Base-by-base conservation (phyloP, 1,140 invertebrate species). In the Drosophila funebris region DNA sequence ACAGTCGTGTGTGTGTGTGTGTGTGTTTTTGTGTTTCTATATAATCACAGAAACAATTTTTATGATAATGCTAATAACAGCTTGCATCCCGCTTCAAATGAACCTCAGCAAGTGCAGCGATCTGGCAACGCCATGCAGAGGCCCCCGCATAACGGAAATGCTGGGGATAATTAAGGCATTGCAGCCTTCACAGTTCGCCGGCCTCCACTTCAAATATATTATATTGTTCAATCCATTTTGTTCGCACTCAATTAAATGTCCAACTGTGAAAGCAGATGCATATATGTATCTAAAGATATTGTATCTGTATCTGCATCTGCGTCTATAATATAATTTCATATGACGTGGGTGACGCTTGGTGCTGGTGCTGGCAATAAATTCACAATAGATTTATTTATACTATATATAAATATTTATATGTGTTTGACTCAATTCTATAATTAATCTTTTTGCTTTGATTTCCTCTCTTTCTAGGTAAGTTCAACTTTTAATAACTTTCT, bases 221-320 rank as follows among this genome's bases (percentile, higher is more conserved):
- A 36, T 74, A 58, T 74, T 48, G 43, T 46, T 44, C 36, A 67
- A 62, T 66, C 2, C 54, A 66, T 58, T 73, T 72, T 54, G 72
- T 64, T 81, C 73, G 69, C 81, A 84, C 81, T 74, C 67, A 80
- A 84, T 84, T 84, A 80, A 77, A 68, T 84, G 73, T 76, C 53
- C 63, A 68, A 61, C 61, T 64, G 48, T 24, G 14, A 22, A 22
- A 36, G 22, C 37, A 69, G 20, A 67, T 33, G 16, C 29, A 18
- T 39, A 41, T 50, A 53, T 36, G 58, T 60, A 54, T 39, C 52
- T 33, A 66, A 27, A 41, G 6, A 56, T 13, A 66, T 5, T 36
- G 31, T 36, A 57, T 61, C 33, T n/a, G 2, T 62, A 57, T 14
- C 57, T n/a, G n/a, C n/a, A n/a, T n/a, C n/a, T n/a, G n/a, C n/a